Evolutionary conservation across 2,113 vertebrate species (phyloP).

Genomic region (Ellobius talpinus): DNA sequence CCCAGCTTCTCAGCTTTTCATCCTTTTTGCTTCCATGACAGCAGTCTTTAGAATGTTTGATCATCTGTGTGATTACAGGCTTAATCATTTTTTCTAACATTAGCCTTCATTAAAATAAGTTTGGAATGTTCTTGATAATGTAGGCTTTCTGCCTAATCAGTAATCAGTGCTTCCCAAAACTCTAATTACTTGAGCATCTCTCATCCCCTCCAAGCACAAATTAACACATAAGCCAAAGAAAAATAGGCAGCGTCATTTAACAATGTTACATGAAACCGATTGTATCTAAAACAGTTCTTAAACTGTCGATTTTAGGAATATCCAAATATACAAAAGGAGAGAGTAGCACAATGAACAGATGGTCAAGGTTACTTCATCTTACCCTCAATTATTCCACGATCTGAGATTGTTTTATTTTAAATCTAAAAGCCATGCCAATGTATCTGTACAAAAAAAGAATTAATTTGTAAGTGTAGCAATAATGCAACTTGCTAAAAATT

Average conservation of each 20-base stretch:
- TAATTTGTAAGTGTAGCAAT: background rate
- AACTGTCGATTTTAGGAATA: background rate
- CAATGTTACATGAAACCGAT: background rate
- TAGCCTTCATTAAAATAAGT: conserved; percentile 56
- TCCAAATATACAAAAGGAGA: background rate
- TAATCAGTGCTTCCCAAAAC: conserved; percentile 43
- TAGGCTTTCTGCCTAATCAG: conserved; percentile 54
- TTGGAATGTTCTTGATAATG: conserved; percentile 48
- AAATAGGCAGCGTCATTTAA: background rate
- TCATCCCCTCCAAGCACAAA: conserved; percentile 13
- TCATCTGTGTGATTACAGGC: background rate
- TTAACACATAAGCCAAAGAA: background rate
- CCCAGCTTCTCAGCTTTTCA: background rate
- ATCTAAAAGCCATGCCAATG: background rate
- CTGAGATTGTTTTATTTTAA: background rate
- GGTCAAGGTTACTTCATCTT: background rate
- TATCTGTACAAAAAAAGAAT: background rate
- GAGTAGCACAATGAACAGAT: background rate
- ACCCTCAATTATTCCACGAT: background rate
- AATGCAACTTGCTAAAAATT: background rate
- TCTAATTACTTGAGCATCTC: conserved; percentile 26
- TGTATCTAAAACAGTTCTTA: background rate
- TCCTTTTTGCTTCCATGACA: background rate
- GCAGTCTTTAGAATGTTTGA: background rate
- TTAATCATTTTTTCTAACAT: conserved; percentile 46